These are phyloP conservation scores for Smithornis capensis DNA, from an alignment of 2,113 vertebrate species.

Conservation along the genomic window DNA sequence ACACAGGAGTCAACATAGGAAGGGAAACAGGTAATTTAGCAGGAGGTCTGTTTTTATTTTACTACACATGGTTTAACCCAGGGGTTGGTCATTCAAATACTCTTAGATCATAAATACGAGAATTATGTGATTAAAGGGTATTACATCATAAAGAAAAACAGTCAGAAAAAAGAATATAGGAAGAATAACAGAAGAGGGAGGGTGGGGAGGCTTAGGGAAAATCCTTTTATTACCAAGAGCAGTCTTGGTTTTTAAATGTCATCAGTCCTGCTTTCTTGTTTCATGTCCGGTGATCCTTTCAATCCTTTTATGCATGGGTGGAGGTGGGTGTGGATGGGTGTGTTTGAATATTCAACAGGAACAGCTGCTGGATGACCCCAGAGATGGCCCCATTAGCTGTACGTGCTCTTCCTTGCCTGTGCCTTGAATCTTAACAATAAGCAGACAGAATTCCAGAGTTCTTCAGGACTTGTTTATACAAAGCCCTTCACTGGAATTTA, in stretches of 20 bases:
- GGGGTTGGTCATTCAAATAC: not conserved
- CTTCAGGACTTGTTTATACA: slow-evolving; percentile 34
- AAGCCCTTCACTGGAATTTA: not conserved
- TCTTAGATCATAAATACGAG: not conserved
- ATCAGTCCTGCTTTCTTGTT: slow-evolving; percentile 36
- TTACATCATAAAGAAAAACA: slow-evolving; percentile 43
- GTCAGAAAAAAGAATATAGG: not conserved
- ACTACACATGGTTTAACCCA: not conserved
- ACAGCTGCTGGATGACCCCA: slow-evolving; percentile 65
- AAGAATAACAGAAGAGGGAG: slow-evolving; percentile 2
- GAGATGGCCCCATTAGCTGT: slow-evolving; percentile 58
- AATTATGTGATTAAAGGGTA: slow-evolving; percentile 7
- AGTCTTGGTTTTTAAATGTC: slow-evolving; percentile 9
- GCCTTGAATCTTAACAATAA: slow-evolving; percentile 40
- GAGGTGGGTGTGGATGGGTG: slow-evolving; percentile 54
- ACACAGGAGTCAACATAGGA: not conserved
- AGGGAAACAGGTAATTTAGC: not conserved
- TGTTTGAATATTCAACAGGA: slow-evolving; percentile 63
- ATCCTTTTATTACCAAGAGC: not conserved
- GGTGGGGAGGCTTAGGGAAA: slow-evolving; percentile 7
- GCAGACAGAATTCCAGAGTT: slow-evolving; percentile 46
- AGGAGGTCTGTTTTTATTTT: not conserved
- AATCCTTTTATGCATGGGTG: slow-evolving; percentile 30
- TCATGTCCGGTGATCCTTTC: slow-evolving; percentile 25
- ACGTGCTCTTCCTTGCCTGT: slow-evolving; percentile 45